phyloP scores from a whole-genome alignment of 92 coral and sea anemone species.

The Diadumene lineata region DNA sequence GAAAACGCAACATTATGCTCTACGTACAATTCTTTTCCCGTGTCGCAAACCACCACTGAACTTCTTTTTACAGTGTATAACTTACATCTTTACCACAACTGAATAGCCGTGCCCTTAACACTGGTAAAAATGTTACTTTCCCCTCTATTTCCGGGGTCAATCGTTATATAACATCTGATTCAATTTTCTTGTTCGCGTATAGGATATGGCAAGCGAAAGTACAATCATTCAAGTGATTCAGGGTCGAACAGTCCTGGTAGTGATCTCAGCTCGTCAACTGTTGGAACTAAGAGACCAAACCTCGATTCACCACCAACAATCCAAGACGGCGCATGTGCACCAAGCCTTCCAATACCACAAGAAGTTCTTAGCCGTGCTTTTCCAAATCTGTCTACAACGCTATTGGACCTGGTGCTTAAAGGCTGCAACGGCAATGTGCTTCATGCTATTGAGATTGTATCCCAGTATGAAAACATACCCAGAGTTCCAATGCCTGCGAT shows the following conservation, averaged over 20 bases:
- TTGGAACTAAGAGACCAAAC: slow-evolving; percentile 41
- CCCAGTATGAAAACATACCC: slow-evolving; percentile 56
- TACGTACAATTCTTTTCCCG: too few relatives aligned
- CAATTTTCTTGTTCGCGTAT: not conserved
- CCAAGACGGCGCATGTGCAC: slow-evolving; percentile 49
- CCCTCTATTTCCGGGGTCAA: not conserved
- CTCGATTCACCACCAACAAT: slow-evolving; percentile 65
- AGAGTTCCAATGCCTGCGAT: slow-evolving; percentile 28
- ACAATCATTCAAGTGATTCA: slow-evolving; percentile 47
- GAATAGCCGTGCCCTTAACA: too few relatives aligned
- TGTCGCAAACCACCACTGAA: too few relatives aligned
- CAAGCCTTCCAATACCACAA: slow-evolving; percentile 62
- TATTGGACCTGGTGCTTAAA: slow-evolving; percentile 77
- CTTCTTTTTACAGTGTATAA: too few relatives aligned
- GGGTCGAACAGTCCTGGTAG: slow-evolving; percentile 64
- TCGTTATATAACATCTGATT: not conserved
- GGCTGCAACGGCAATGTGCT: slow-evolving; percentile 92
- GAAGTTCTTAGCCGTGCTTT: slow-evolving; percentile 83
- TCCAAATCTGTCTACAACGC: slow-evolving; percentile 67
- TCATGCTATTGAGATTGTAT: slow-evolving; percentile 89
- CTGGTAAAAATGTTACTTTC: not conserved
- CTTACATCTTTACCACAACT: too few relatives aligned
- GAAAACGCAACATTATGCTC: not conserved
- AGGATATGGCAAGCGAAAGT: slow-evolving; percentile 51
- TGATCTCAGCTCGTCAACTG: slow-evolving; percentile 51